Conservation (phyloP, 2,113 vertebrate species). For the Elaphurus davidianus region DNA sequence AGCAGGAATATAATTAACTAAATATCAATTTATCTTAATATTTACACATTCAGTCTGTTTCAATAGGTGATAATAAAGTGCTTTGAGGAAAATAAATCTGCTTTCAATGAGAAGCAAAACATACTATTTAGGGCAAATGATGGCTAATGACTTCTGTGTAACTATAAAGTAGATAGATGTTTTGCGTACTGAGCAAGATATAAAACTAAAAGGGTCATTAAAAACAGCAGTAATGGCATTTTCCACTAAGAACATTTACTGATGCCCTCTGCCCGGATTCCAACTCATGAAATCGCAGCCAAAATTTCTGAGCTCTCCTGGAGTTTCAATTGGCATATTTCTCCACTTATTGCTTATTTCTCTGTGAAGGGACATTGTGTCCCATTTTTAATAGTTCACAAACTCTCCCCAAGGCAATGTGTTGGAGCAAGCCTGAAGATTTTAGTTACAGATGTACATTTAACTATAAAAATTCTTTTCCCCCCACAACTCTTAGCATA, state of each 20-base stretch:
- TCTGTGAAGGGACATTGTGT: conserved; percentile 32
- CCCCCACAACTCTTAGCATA: neutral
- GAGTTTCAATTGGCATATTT: neutral
- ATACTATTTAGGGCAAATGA: conserved; percentile 15
- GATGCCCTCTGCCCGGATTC: neutral
- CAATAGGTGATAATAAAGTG: conserved; percentile 4
- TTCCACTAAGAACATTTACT: conserved; percentile 7
- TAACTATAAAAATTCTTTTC: neutral
- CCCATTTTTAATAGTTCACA: conserved; percentile 36
- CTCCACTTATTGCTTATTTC: conserved; percentile 14
- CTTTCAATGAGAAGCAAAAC: conserved; percentile 28
- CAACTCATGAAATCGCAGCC: neutral
- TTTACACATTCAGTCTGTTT: neutral
- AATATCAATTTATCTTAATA: neutral
- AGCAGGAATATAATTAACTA: neutral
- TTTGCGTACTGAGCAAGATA: conserved; percentile 29
- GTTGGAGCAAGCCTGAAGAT: neutral
- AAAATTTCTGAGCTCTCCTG: neutral
- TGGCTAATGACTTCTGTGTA: neutral
- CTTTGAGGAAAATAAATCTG: conserved; percentile 25
- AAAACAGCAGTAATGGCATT: conserved; percentile 6
- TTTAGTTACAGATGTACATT: neutral
- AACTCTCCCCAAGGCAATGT: neutral
- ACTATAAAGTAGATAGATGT: neutral
- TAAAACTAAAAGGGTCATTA: neutral